phyloP scores from a whole-genome alignment of 2,113 vertebrate species.

The Petaurus breviceps region DNA sequence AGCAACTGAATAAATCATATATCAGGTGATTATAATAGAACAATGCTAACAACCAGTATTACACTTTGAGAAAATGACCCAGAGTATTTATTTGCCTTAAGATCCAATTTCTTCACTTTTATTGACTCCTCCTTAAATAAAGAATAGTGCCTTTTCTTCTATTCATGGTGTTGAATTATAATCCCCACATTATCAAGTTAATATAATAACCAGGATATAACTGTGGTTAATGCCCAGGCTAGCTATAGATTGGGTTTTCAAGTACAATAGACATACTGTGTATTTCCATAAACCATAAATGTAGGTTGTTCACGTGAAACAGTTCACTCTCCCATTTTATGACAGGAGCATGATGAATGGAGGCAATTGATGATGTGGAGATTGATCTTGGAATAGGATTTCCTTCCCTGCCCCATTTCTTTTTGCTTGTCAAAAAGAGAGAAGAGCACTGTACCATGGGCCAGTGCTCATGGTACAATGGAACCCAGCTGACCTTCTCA shows the following conservation, averaged over 20 bases:
- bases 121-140: not conserved
- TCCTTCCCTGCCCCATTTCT: constrained; percentile 22
- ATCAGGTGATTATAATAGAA: not conserved
- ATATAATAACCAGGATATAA: not conserved
- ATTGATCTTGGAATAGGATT: constrained; percentile 43
- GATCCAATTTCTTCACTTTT: not conserved
- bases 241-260: not conserved
- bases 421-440: constrained; percentile 46
- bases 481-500: not conserved
- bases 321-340: constrained; percentile 25
- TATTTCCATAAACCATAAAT: constrained; percentile 16
- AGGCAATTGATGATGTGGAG: constrained; percentile 24
- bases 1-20: not conserved
- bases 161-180: not conserved
- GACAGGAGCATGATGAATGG: constrained; percentile 41
- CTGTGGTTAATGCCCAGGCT: not conserved
- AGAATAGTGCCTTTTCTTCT: not conserved
- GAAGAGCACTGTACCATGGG: not conserved
- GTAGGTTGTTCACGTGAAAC: constrained; percentile 11
- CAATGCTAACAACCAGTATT: not conserved
- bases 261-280: not conserved
- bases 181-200: not conserved
- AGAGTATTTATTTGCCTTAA: not conserved
- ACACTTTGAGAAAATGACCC: constrained; percentile 11
- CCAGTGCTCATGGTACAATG: not conserved